Base-by-base conservation (phyloP, 2,113 vertebrate species). In the Corythornis madagascariensis region DNA sequence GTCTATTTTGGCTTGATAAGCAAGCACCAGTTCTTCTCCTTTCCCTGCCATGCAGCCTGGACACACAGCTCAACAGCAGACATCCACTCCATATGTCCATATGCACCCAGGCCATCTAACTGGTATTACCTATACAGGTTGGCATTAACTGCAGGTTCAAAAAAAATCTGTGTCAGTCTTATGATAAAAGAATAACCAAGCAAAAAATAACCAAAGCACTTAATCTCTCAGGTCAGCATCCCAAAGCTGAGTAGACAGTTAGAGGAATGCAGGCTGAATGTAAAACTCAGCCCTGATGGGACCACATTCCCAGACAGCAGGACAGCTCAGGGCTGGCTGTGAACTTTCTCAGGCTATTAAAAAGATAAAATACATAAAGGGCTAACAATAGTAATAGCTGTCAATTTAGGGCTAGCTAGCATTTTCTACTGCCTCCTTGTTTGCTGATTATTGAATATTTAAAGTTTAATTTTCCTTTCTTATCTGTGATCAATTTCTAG, bases 31-130 rank as follows among this genome's bases (percentile, higher is more conserved):
- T 43, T 53, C 66, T 33, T 69, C 35, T 57, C 56, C 33, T 22
- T 60, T 73, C 14, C 35, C 35, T 89, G 28, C 18, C 50, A 59
- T 47, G 77, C 24, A 90, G 25, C 25, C 61, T 52, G 42, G 86
- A 64, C 42, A 24, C 6, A 6, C 2, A 61, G 13, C 12, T 82
- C 29, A 40, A 15, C 63, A 21, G 14, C 8, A 84, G 19, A 86
- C 12, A 3, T 42, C 21, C 40, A 31, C 16, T 21, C 15, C 4
- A 0, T 7, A 17, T 0, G 0, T 11, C 47, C 47, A 77, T 40
- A 35, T 16, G 21, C 35, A 82, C 31, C 35, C 57, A 53, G 16
- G 28, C n/a, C 21, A 86, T 11, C 43, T 33, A 47, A 29, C 13
- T 29, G 25, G 19, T 13, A 38, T 15, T 60, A 20, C n/a, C 47